Conservation (phyloP, 2,888 invertebrate genomes). For the Muscina levida region DNA sequence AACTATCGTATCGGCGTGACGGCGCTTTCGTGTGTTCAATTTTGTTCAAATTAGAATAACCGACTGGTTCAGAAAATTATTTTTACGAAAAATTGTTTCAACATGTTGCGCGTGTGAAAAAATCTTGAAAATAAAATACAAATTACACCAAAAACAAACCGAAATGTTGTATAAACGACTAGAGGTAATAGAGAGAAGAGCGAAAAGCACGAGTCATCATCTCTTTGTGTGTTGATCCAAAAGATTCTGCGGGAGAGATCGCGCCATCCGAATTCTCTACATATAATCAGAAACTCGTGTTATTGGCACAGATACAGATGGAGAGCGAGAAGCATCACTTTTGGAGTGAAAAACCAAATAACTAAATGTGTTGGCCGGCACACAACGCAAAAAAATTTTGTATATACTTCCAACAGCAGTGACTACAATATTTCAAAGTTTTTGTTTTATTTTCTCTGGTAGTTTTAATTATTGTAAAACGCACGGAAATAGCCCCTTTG, state of each 20-base stretch:
- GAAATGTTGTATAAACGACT: background rate
- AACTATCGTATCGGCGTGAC: slow-evolving; percentile 21
- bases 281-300: too few relatives aligned
- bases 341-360: too few relatives aligned
- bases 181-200: background rate
- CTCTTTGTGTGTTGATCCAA: slow-evolving; percentile 5
- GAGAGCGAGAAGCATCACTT: too few relatives aligned
- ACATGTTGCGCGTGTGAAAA: slow-evolving; percentile 54
- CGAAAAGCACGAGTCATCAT: background rate
- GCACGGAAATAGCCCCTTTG: too few relatives aligned
- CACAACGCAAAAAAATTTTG: too few relatives aligned
- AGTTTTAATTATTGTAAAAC: too few relatives aligned
- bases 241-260: background rate
- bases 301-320: too few relatives aligned
- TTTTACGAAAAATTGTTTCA: slow-evolving; percentile 58
- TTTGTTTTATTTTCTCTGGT: slow-evolving; percentile 32
- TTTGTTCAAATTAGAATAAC: slow-evolving; percentile 61
- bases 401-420: too few relatives aligned
- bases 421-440: too few relatives aligned
- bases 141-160: slow-evolving; percentile 35
- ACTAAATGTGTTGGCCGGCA: too few relatives aligned
- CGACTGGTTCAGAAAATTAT: slow-evolving; percentile 61
- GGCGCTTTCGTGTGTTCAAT: slow-evolving; percentile 54
- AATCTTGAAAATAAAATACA: slow-evolving; percentile 27
- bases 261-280: too few relatives aligned